Percentiles rank a stretch among this genome's conserved stretches.
Conservation (phyloP, 2,797 vertebrate genomes). For the Nannoperca obscura region DNA sequence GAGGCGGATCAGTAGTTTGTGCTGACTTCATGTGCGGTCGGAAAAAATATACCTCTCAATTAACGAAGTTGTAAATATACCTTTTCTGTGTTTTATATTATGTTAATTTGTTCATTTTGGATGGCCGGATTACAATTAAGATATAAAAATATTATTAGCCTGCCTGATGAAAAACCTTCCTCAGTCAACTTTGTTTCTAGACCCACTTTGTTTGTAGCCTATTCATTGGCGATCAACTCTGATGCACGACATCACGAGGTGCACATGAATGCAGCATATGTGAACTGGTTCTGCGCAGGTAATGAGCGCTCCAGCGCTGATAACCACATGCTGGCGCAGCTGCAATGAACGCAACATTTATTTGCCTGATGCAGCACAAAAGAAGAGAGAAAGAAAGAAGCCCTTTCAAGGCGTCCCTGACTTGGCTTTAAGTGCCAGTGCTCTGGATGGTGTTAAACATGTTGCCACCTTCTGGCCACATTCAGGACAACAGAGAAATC, state of each 20-base stretch:
- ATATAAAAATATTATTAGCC: too few relatives aligned
- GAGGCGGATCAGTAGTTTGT: slow-evolving; percentile 36
- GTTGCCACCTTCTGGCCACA: slow-evolving; percentile 63
- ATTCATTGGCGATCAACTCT: neutral
- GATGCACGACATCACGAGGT: neutral
- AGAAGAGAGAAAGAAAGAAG: neutral
- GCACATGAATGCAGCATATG: slow-evolving; percentile 27
- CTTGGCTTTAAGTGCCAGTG: too few relatives aligned
- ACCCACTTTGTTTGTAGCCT: neutral
- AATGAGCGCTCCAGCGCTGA: neutral
- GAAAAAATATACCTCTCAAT: neutral
- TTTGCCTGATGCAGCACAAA: neutral
- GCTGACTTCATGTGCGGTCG: slow-evolving; percentile 24
- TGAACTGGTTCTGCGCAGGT: slow-evolving; percentile 19
- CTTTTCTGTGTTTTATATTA: neutral
- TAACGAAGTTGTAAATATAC: neutral
- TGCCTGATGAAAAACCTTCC: neutral
- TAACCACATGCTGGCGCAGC: neutral
- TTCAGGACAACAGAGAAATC: slow-evolving; percentile 5
- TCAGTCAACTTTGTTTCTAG: neutral
- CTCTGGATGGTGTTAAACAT: slow-evolving; percentile 2
- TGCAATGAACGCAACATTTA: neutral
- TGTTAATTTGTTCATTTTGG: rapidly evolving
- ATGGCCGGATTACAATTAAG: rapidly evolving
- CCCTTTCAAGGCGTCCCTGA: too few relatives aligned